Evolutionary conservation across 2,888 invertebrate species (phyloP).

Genomic region (Petrolisthes manimaculis): DNA sequence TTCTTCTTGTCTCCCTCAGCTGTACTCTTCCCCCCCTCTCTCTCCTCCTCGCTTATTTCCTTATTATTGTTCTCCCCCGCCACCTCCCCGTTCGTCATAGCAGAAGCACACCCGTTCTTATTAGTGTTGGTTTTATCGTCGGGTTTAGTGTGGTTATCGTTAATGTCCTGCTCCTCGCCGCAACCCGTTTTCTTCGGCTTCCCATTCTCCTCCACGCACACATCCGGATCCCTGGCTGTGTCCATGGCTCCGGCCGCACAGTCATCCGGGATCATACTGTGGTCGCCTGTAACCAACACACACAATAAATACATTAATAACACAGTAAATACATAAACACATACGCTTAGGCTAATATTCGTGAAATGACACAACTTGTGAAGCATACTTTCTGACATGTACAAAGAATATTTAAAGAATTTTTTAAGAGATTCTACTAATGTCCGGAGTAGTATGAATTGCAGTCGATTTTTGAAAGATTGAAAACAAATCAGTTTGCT

Average conservation of each 20-base stretch:
- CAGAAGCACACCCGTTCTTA: not conserved
- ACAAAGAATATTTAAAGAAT: not conserved
- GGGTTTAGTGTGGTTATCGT: slow-evolving; percentile 54
- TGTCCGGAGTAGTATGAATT: no score
- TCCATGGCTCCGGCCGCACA: slow-evolving; percentile 59
- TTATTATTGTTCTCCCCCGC: slow-evolving; percentile 24
- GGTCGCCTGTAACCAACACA: not conserved
- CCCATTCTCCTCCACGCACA: slow-evolving; percentile 44
- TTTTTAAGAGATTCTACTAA: no score
- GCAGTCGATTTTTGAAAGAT: no score
- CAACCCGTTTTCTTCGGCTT: slow-evolving; percentile 55
- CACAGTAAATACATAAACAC: not conserved
- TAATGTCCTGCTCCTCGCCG: slow-evolving; percentile 43
- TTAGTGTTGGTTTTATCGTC: not conserved
- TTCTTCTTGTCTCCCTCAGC: not conserved
- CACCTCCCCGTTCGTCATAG: slow-evolving; percentile 46
- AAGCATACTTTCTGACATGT: not conserved
- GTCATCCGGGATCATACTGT: slow-evolving; percentile 60
- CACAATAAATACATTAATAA: not conserved
- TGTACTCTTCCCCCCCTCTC: slow-evolving; percentile 6
- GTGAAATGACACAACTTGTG: not conserved
- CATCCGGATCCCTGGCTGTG: slow-evolving; percentile 55
- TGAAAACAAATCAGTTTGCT: no score
- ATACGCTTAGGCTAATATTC: not conserved
- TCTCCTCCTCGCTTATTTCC: slow-evolving; percentile 16